These are phyloP conservation scores for Copsychus sechellarum DNA, from an alignment of 2,113 vertebrate species.

Conservation along the genomic window DNA sequence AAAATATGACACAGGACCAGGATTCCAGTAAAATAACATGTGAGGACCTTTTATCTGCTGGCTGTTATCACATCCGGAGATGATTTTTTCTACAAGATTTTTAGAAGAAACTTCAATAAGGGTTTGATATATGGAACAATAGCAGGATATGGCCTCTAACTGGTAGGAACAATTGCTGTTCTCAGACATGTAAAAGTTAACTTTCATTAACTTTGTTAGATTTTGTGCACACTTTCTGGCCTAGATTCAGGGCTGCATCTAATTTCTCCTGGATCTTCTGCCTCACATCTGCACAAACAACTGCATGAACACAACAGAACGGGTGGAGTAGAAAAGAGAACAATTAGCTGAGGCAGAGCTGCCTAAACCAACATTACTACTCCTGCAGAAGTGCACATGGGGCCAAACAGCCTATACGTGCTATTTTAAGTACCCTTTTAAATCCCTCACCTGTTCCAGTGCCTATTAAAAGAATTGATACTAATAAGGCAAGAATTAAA, in stretches of 20 bases:
- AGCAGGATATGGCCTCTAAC: conserved; percentile 57
- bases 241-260: conserved; percentile 35
- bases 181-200: conserved; percentile 38
- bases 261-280: conserved; percentile 47
- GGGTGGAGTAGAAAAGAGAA: conserved; percentile 55
- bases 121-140: conserved; percentile 49
- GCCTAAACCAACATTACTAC: conserved; percentile 7
- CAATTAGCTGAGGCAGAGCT: conserved; percentile 49
- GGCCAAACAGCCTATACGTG: not conserved
- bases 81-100: conserved; percentile 16
- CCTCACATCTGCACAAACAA: conserved; percentile 42
- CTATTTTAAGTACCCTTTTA: conserved; percentile 42
- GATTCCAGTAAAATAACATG: conserved; percentile 27
- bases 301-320: conserved; percentile 25
- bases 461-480: conserved; percentile 45
- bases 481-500: conserved; percentile 21
- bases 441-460: conserved; percentile 44
- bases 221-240: conserved; percentile 38
- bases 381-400: not conserved
- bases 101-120: conserved; percentile 35
- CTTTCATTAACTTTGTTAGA: conserved; percentile 42
- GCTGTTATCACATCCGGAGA: conserved; percentile 50
- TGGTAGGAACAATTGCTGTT: conserved; percentile 39
- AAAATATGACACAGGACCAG: conserved; percentile 6
- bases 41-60: conserved; percentile 43